A percentile compares a stretch with the other conserved stretches of the same genome.
Conservation (phyloP, 1,140 invertebrate genomes). For the Sesamia nonagrioides region DNA sequence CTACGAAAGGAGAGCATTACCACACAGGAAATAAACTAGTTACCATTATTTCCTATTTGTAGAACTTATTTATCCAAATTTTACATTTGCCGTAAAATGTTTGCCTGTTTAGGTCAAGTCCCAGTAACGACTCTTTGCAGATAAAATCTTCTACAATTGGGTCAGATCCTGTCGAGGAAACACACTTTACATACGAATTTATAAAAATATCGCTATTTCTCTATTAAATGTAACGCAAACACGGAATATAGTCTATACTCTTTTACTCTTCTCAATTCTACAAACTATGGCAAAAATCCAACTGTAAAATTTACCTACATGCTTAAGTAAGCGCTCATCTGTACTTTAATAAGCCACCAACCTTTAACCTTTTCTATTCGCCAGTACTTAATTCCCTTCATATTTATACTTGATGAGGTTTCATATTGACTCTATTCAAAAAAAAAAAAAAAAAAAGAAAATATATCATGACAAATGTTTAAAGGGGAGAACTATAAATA, state of each 20-base stretch:
- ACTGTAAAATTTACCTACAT: not conserved
- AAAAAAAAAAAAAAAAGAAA: too few relatives aligned
- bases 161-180: constrained; percentile 20
- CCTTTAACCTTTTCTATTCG: not conserved
- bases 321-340: not conserved
- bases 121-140: not conserved
- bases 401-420: too few relatives aligned
- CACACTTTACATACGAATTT: constrained; percentile 18
- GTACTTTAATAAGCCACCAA: not conserved
- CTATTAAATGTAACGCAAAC: not conserved
- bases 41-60: not conserved
- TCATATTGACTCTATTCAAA: too few relatives aligned
- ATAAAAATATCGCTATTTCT: constrained; percentile 14
- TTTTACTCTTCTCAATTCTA: not conserved
- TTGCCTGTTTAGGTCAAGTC: constrained; percentile 11
- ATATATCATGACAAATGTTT: too few relatives aligned
- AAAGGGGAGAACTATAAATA: not conserved
- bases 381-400: not conserved
- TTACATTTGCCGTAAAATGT: not conserved
- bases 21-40: too few relatives aligned
- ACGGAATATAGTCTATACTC: not conserved
- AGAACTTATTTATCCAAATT: not conserved
- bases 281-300: not conserved
- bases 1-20: too few relatives aligned
- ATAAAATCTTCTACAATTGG: constrained; percentile 41